These are phyloP conservation scores for Umimayanthus chanpuru DNA, from an alignment of 92 coral and sea anemone species.

Conservation along the genomic window DNA sequence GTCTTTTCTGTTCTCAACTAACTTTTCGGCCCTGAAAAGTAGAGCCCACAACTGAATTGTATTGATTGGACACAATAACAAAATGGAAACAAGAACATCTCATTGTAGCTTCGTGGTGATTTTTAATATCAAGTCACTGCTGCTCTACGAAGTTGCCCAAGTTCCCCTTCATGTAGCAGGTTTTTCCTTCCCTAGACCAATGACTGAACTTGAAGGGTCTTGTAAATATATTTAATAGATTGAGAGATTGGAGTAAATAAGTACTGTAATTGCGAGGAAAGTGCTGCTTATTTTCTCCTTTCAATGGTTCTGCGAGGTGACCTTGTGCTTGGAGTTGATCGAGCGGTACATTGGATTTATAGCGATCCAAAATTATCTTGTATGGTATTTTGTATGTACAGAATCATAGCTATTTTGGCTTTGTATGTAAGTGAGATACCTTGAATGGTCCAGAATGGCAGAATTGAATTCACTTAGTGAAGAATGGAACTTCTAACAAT, in stretches of 20 bases:
- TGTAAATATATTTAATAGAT: conserved; percentile 39
- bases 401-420: conserved; percentile 5
- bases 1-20: too few relatives aligned
- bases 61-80: background rate
- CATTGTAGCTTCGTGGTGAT: background rate
- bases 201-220: conserved; percentile 43
- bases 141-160: background rate
- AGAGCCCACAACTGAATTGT: background rate
- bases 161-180: background rate
- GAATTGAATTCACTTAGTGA: background rate
- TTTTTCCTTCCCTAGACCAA: background rate
- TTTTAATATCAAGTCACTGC: background rate
- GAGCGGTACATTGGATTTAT: background rate
- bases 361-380: background rate
- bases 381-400: conserved; percentile 24
- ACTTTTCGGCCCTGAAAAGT: too few relatives aligned
- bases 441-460: background rate
- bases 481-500: background rate
- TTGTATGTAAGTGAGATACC: background rate
- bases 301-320: background rate
- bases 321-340: background rate
- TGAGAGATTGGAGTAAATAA: background rate
- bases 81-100: background rate
- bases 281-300: background rate
- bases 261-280: background rate